These are phyloP conservation scores for Centropus unirufus DNA, from an alignment of 2,113 vertebrate genomes.

Conservation along the genomic window DNA sequence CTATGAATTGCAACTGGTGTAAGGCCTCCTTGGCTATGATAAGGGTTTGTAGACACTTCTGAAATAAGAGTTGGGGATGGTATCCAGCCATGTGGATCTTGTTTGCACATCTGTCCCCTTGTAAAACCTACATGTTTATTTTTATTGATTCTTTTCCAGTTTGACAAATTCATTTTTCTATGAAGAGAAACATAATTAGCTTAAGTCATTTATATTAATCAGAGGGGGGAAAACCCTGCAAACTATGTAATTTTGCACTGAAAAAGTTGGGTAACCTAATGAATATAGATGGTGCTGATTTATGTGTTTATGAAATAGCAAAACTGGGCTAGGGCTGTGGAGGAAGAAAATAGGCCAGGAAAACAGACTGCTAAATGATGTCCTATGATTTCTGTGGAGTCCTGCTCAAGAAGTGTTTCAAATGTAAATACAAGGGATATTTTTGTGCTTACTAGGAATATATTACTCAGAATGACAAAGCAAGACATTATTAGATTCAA, in stretches of 20 bases:
- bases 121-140: slow-evolving; percentile 49
- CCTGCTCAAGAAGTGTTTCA: slow-evolving; percentile 33
- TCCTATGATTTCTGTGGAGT: slow-evolving; percentile 16
- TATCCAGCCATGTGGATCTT: background rate
- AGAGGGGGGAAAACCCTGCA: slow-evolving; percentile 68
- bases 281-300: slow-evolving; percentile 79
- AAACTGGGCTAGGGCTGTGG: background rate
- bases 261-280: slow-evolving; percentile 69
- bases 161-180: slow-evolving; percentile 79
- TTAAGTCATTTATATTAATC: slow-evolving; percentile 82
- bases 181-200: slow-evolving; percentile 80
- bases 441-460: background rate
- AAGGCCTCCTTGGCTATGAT: background rate
- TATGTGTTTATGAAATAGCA: slow-evolving; percentile 76
- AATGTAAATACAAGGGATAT: slow-evolving; percentile 1
- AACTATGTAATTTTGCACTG: slow-evolving; percentile 72
- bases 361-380: slow-evolving; percentile 54
- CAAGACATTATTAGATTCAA: background rate
- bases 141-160: slow-evolving; percentile 72
- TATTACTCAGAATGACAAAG: background rate
- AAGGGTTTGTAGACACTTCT: background rate
- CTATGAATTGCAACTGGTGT: background rate
- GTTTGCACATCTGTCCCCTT: slow-evolving; percentile 17
- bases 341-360: background rate
- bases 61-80: background rate